These are phyloP conservation scores for Antrozous pallidus DNA, from an alignment of 2,797 vertebrate species.

Conservation along the genomic window DNA sequence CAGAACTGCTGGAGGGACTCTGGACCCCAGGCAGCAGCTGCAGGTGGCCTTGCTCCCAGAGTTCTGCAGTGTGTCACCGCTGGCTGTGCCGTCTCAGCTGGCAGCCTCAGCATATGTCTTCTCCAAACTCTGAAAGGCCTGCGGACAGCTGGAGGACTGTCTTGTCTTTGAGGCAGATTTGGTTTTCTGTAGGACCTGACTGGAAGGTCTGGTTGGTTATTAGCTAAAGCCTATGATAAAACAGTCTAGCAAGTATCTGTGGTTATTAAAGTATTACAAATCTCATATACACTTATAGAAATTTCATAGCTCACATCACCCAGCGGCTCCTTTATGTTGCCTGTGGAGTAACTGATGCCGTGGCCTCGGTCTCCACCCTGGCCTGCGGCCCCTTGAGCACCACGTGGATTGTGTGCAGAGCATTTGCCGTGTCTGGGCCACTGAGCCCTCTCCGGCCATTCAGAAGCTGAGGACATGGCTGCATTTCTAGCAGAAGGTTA, in stretches of 20 bases:
- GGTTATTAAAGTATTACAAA: background rate
- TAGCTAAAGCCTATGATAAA: background rate
- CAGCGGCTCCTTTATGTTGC: background rate
- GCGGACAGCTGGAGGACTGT: background rate
- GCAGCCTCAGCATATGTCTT: background rate
- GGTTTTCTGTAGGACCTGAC: background rate
- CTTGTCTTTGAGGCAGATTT: background rate
- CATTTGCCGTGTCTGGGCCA: background rate
- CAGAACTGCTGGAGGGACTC: background rate
- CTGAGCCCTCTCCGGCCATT: background rate
- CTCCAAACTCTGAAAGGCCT: background rate
- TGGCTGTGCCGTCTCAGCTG: background rate
- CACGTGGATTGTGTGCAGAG: background rate
- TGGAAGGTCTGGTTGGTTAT: background rate
- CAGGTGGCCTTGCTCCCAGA: background rate
- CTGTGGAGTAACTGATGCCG: fast-evolving
- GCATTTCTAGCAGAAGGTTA: background rate
- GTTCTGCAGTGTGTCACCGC: background rate
- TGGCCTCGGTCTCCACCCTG: background rate
- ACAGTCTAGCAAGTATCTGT: background rate
- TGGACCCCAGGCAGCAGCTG: fast-evolving
- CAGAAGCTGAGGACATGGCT: background rate
- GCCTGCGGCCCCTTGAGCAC: background rate
- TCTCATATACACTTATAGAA: background rate
- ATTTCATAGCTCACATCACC: too few species aligned